phyloP scores from a whole-genome alignment of 2,888 invertebrate species.

The Buathra laborator region DNA sequence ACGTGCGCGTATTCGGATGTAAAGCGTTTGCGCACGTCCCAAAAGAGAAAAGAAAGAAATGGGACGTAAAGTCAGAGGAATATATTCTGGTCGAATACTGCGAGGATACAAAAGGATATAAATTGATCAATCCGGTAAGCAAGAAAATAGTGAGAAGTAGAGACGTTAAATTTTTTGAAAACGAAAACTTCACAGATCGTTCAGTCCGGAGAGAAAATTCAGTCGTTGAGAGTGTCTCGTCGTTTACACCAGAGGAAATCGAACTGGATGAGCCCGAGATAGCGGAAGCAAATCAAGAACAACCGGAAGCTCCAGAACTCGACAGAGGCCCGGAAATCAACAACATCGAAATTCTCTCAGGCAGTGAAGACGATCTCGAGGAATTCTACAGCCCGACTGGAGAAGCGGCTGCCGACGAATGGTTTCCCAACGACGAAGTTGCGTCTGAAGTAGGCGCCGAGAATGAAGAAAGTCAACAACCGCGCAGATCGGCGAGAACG shows the following conservation, averaged over 20 bases:
- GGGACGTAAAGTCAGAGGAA: no score
- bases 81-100: no score
- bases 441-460: slow-evolving; percentile 7
- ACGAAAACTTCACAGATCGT: slow-evolving; percentile 6
- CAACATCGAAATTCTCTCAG: slow-evolving; percentile 5
- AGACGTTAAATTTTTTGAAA: slow-evolving; percentile 15
- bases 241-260: slow-evolving; percentile 16
- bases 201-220: background rate
- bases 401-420: slow-evolving; percentile 16
- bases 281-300: slow-evolving; percentile 14
- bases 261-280: background rate
- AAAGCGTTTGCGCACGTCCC: slow-evolving; percentile 29
- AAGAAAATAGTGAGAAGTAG: background rate
- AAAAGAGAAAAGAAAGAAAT: slow-evolving; percentile 34
- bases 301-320: background rate
- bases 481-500: slow-evolving; percentile 22
- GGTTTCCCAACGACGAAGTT: slow-evolving; percentile 18
- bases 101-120: slow-evolving; percentile 28
- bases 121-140: slow-evolving; percentile 27
- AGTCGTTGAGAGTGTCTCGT: slow-evolving; percentile 1
- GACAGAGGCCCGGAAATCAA: background rate
- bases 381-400: slow-evolving; percentile 19
- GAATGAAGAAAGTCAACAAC: slow-evolving; percentile 8
- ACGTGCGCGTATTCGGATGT: slow-evolving; percentile 21
- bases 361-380: slow-evolving; percentile 2